Conservation (phyloP, 1,140 invertebrate genomes). For the Drosophila truncata region DNA sequence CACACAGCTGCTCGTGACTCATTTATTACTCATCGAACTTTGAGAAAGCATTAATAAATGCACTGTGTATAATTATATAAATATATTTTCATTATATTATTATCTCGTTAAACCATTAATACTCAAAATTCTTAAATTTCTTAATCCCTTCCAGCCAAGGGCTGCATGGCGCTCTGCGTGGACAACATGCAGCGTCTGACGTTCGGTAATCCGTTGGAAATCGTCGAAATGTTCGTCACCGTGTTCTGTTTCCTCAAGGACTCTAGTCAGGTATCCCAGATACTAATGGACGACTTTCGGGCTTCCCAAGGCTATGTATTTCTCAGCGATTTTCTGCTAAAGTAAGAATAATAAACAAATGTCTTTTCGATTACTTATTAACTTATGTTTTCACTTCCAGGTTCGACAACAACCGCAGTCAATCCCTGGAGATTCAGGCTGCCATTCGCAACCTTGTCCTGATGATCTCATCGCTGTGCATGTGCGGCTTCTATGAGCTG, state of each 20-base stretch:
- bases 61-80: too few relatives aligned
- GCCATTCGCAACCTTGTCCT: constrained; percentile 96
- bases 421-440: constrained; percentile 92
- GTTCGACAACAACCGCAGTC: constrained; percentile 91
- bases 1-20: neutral
- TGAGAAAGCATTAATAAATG: neutral
- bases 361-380: neutral
- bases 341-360: constrained; percentile 87
- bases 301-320: constrained; percentile 97
- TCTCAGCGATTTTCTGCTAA: constrained; percentile 96
- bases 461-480: constrained; percentile 96
- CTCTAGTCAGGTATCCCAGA: constrained; percentile 98
- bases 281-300: constrained; percentile 97
- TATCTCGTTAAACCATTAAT: neutral
- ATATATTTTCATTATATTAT: neutral
- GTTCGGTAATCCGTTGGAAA: constrained; percentile 96
- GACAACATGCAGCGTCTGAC: constrained; percentile 98
- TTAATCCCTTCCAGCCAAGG: constrained; percentile 91
- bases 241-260: constrained; percentile 99
- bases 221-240: constrained; percentile 99
- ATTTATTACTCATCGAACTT: neutral
- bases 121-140: neutral
- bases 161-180: constrained; percentile 97
- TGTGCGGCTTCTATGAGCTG: constrained; percentile 96
- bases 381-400: constrained; percentile 82